These are phyloP conservation scores for Spinus pinus DNA, from an alignment of 2,797 vertebrate species.

Conservation along the genomic window DNA sequence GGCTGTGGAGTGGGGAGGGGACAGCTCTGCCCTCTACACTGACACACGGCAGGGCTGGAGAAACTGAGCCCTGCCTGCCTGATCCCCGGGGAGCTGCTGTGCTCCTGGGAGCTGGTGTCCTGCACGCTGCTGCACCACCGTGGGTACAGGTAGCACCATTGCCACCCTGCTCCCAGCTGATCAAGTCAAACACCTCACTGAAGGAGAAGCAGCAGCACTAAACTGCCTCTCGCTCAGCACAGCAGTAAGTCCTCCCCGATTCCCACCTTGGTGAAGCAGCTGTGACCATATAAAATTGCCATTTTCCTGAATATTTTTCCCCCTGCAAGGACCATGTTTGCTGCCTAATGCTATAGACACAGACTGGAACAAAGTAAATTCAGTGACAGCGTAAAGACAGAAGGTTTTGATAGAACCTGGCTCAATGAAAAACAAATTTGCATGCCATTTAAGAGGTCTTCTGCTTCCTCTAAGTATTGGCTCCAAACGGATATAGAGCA, in stretches of 20 bases:
- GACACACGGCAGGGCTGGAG: background rate
- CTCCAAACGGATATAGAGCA: conserved; percentile 45
- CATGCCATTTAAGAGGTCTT: conserved; percentile 11
- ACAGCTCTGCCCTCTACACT: background rate
- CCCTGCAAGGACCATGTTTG: background rate
- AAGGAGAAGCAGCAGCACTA: background rate
- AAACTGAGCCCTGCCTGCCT: fast-evolving
- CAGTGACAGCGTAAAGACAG: background rate
- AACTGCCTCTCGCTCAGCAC: background rate
- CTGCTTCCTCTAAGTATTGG: conserved; percentile 37
- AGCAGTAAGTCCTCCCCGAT: background rate
- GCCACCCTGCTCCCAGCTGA: background rate
- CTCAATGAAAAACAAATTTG: conserved; percentile 13
- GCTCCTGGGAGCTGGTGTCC: background rate
- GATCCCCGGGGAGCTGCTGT: background rate
- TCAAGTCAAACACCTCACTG: background rate
- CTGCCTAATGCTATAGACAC: background rate
- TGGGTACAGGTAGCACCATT: background rate
- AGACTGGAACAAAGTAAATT: background rate
- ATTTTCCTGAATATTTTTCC: background rate
- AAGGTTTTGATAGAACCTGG: background rate
- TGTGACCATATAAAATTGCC: background rate
- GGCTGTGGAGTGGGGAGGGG: background rate
- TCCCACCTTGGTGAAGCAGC: background rate
- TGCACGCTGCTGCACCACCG: fast-evolving